Conservation (phyloP, 2,888 invertebrate species). For the Thalpophila matura region DNA sequence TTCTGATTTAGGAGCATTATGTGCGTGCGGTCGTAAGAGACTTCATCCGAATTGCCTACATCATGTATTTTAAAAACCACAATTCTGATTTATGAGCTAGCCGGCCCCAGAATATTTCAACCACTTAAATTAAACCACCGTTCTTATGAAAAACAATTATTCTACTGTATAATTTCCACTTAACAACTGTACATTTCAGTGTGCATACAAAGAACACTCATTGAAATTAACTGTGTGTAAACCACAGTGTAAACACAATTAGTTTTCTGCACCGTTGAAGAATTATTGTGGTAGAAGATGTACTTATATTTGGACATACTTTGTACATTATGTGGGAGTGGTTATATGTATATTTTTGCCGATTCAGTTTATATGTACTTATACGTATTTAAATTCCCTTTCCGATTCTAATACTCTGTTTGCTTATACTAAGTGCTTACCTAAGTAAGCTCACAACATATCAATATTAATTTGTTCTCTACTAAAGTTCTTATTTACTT, state of each 20-base stretch:
- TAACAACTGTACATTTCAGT: constrained; percentile 9
- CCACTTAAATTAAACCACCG: constrained; percentile 14
- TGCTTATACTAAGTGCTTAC: no score
- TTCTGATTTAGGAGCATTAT: constrained; percentile 19
- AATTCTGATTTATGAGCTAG: constrained; percentile 17
- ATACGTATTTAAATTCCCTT: no score
- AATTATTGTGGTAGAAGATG: neutral
- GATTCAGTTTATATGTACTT: no score
- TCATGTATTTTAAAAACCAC: constrained; percentile 29
- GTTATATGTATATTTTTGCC: no score
- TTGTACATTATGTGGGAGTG: neutral
- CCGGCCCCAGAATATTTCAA: constrained; percentile 21
- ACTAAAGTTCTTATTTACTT: no score
- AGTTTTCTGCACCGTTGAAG: neutral
- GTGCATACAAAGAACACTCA: constrained; percentile 1
- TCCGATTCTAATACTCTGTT: no score
- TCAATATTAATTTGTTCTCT: no score
- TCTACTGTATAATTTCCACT: constrained; percentile 15
- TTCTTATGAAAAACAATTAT: constrained; percentile 17
- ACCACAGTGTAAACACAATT: constrained; percentile 17
- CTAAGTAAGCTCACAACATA: no score
- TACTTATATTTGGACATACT: neutral
- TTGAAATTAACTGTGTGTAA: constrained; percentile 16
- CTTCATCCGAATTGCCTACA: constrained; percentile 5
- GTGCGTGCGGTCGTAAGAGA: constrained; percentile 2